Conservation (phyloP, 2,797 vertebrate species). For the Poeciliopsis paucimaculata region DNA sequence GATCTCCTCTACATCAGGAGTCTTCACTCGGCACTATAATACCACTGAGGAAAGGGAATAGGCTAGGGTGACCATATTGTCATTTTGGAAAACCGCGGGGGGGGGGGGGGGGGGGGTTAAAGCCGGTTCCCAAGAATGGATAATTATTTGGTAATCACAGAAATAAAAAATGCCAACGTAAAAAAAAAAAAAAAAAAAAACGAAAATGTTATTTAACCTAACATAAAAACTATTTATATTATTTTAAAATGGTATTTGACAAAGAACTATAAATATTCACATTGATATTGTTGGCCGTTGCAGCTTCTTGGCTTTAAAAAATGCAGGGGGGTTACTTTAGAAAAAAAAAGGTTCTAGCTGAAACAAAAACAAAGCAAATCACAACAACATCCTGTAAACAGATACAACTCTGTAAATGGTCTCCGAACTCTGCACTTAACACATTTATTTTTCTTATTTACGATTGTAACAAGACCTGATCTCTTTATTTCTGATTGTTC, state of each 20-base stretch:
- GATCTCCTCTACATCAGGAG: too few species aligned
- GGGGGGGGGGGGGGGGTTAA: too few species aligned
- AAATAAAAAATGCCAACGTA: too few species aligned
- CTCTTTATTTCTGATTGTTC: neutral
- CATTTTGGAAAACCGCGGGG: too few species aligned
- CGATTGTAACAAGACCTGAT: neutral
- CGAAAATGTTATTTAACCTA: too few species aligned
- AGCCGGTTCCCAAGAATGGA: too few species aligned
- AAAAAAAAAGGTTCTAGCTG: neutral
- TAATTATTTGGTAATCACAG: too few species aligned
- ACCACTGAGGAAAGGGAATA: too few species aligned
- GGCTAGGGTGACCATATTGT: too few species aligned
- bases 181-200: neutral
- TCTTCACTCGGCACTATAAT: too few species aligned
- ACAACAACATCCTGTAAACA: neutral
- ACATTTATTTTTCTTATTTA: neutral
- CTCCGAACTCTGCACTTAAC: neutral
- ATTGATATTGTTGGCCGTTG: neutral
- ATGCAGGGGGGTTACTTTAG: neutral
- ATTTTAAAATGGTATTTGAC: neutral
- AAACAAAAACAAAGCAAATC: neutral
- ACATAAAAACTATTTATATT: neutral
- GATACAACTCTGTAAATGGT: neutral
- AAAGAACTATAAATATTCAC: neutral
- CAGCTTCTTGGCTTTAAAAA: neutral